Base-by-base conservation (phyloP, 2,797 vertebrate genomes). In the Somateria mollissima region DNA sequence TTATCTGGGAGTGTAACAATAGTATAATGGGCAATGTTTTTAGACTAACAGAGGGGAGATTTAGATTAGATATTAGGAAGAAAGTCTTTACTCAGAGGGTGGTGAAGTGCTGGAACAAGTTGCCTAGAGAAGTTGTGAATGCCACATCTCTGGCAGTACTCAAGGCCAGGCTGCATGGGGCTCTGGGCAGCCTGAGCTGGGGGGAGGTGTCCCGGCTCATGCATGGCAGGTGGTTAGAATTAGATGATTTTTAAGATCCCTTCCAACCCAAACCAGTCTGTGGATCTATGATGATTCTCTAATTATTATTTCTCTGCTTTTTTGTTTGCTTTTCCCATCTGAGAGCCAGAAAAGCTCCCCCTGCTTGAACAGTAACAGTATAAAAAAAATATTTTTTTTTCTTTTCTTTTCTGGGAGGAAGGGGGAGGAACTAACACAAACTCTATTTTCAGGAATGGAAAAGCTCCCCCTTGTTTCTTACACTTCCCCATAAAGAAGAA, bases 381-480 rank as follows among this genome's bases (percentile, higher is more conserved):
- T 45, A 20, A 45, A 45, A 45, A 39, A 45, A 5, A 45, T 41
- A 19, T 45, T 45, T 19, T 8, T 45, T 45, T 45, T 51, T 51
- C 2, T 37, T 49, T 49, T 49, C 6, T 21, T 47, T 47, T 49
- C 11, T 24, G 47, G 49, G 24, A 13, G 22, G 24, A 13, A 13
- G 22, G 13, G 22, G 22, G 22, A 8, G 47, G 47, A 13, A 60
- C 2, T 51, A 28, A 53, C 1, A 36, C 6, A 30, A 32, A 58
- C 8, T 47, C 11, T 5, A 3, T 53, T 78, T 81, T 39, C 30
- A 65, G 10, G 8, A 77, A 79, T 7, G 2, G 20, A 53, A 64
- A 77, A 17, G 0, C 22, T 70, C 14, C 13, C 1, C 3, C 4
- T 39, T 4, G 28, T 43, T 73, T 69, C 72, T 70, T 1, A 5